Base-by-base conservation (phyloP, 2,113 vertebrate species). In the Alosa alosa region DNA sequence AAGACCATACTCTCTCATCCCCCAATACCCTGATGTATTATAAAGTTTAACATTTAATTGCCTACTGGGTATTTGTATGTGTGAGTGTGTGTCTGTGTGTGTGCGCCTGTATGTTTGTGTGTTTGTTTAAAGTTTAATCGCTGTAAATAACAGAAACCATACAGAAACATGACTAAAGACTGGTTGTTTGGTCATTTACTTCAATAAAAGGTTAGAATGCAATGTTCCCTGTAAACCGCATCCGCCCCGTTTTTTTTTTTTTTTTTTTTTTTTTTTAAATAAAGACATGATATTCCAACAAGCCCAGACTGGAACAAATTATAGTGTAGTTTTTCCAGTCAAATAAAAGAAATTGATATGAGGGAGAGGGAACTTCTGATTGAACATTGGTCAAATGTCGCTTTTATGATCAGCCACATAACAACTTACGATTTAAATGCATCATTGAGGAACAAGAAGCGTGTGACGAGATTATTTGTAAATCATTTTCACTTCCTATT, bases 71-170 rank as follows among this genome's bases (percentile, higher is more conserved):
- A 92, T 94, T 92, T 92, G 93, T 94, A 93, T 89, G 90, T 91
- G 88, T 90, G 90, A 87, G 49, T 89, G 84, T 82, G 84, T 22
- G 22, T 72, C 25, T n/a, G 6, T 72, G 64, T 11, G 31, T 64
- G 82, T 55, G 8, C 22, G 64, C 10, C 25, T 64, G 82, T 55
- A 6, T 9, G 57, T 72, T 72, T 36, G 64, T 11, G 25, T 78
- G 68, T 91, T 88, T 92, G 92, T 91, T 90, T 68, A 93, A 90
- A 82, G 89, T 87, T 31, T 55, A 9, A 15, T 72, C 81, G 20
- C 82, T 94, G 93, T 95, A 93, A 92, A 94, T 94, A 94, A 94
- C 91, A 93, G 88, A 93, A 91, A 93, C 86, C 92, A 91, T 89
- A 84, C 89, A 81, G 83, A 86, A 90, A 90, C 92, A 90, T 87